Evolutionary conservation across 1,140 invertebrate genomes (phyloP).

Genomic region (Prorops nasuta): DNA sequence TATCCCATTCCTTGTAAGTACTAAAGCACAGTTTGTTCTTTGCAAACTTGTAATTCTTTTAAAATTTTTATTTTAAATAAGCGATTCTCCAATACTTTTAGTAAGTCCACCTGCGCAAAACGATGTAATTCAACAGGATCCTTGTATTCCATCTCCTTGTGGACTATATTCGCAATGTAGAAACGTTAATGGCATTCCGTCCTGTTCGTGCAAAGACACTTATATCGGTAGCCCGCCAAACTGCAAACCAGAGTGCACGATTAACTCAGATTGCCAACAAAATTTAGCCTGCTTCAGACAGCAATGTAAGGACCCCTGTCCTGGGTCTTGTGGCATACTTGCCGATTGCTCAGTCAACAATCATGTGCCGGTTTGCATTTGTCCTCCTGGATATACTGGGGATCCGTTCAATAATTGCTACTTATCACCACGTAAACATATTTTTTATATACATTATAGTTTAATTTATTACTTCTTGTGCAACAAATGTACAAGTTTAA

Average conservation of each 20-base stretch:
- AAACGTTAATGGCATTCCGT: conserved; percentile 58
- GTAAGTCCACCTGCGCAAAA: no score
- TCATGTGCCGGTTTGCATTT: conserved; percentile 70
- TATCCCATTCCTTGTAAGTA: conserved; percentile 40
- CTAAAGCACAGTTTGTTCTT: conserved; percentile 53
- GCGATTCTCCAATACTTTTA: no score
- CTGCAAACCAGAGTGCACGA: conserved; percentile 70
- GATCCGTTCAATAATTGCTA: conserved; percentile 66
- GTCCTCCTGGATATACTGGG: conserved; percentile 61
- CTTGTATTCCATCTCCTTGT: conserved; percentile 69
- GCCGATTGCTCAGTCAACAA: conserved; percentile 69
- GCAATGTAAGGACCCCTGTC: conserved; percentile 71
- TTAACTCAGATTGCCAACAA: conserved; percentile 67
- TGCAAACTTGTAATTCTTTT: no score
- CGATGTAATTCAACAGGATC: conserved; percentile 43
- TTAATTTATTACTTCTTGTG: no score
- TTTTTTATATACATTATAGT: conserved; percentile 5
- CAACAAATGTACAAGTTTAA: no score
- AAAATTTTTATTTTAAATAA: neutral
- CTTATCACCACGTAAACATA: conserved; percentile 32
- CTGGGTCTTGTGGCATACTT: conserved; percentile 66
- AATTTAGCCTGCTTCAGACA: conserved; percentile 68
- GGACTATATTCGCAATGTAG: conserved; percentile 65
- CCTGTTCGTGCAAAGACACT: conserved; percentile 66
- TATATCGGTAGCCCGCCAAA: conserved; percentile 69